Base-by-base conservation (phyloP, 2,797 vertebrate genomes). In the Enteromius unitaeniatus region DNA sequence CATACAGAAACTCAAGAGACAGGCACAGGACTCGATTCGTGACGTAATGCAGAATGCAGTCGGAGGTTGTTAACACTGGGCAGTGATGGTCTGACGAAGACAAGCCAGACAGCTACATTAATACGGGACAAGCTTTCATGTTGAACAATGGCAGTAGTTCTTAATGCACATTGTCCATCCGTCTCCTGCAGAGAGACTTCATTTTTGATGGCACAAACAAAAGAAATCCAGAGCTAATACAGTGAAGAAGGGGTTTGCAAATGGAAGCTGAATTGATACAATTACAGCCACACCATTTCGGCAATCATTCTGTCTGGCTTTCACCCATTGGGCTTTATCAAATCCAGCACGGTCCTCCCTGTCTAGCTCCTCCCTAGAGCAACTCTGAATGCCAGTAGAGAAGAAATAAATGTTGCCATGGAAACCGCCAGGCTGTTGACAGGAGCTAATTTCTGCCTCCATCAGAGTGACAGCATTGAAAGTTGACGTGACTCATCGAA, bases 371-470 rank as follows among this genome's bases (percentile, higher is more conserved):
- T 64, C 83, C 86, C 81, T 76, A 51, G 26, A 67, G 81, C 68
- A 72, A 77, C 69, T 28, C 78, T 45, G 78, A 85, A 87, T 62
- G 77, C 85, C 74, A 62, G 85, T 47, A 53, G 82, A 79, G 81
- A 70, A 64, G 79, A 84, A 79, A 58, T 75, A 81, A 82, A 85
- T 28, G 75, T 87, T 86, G 78, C 85, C 86, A 86, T 82, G 81
- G 88, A 72, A 89, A 87, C 88, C 78, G 31, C 68, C 81, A 77
- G 79, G 78, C 86, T 87, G 83, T 79, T 88, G 88, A 85, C 81
- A 45, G 80, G 78, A 85, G 86, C 88, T 85, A 82, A 89, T 87
- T 85, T 85, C 73, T 81, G 78, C 86, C 82, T 83, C 80, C 78
- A 69, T 78, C 78, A 70, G 62, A 87, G 34, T 80, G 60, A 78